These are phyloP conservation scores for Temnothorax unifasciatus DNA, from an alignment of 2,888 invertebrate genomes.

Conservation along the genomic window DNA sequence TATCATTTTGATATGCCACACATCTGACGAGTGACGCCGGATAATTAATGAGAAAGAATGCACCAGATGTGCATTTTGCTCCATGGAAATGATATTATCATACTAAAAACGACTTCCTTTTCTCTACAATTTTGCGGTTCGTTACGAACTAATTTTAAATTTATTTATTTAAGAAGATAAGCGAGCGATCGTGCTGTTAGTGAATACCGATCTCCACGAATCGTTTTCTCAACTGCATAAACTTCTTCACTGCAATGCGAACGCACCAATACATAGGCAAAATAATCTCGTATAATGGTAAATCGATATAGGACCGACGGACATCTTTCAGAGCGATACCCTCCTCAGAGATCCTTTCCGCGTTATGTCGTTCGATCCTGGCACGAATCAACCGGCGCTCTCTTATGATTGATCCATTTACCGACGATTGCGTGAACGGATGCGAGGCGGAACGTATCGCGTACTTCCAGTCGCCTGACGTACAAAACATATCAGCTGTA, in stretches of 20 bases:
- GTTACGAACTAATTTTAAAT: neutral
- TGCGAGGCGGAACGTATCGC: conserved; percentile 38
- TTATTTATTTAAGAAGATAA: neutral
- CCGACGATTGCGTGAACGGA: conserved; percentile 51
- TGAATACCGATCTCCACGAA: neutral
- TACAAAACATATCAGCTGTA: conserved; percentile 37
- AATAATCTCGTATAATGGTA: conserved; percentile 6
- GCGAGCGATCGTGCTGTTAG: neutral
- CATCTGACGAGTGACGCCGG: neutral
- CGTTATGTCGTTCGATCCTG: conserved; percentile 22
- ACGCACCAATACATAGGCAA: neutral
- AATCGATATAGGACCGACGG: neutral
- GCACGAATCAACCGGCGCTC: conserved; percentile 29
- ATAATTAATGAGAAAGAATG: conserved; percentile 17
- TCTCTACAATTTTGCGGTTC: neutral
- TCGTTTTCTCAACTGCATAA: neutral
- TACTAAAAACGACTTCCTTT: neutral
- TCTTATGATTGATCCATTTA: conserved; percentile 45
- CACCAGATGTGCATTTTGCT: neutral
- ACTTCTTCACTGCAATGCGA: neutral
- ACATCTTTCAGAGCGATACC: neutral
- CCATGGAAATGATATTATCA: neutral
- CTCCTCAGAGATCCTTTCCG: neutral
- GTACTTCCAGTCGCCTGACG: conserved; percentile 24
- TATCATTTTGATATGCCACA: neutral